Percentiles rank a stretch among this genome's conserved stretches.
Conservation (phyloP, 2,797 vertebrate genomes). For the Potorous gilbertii region DNA sequence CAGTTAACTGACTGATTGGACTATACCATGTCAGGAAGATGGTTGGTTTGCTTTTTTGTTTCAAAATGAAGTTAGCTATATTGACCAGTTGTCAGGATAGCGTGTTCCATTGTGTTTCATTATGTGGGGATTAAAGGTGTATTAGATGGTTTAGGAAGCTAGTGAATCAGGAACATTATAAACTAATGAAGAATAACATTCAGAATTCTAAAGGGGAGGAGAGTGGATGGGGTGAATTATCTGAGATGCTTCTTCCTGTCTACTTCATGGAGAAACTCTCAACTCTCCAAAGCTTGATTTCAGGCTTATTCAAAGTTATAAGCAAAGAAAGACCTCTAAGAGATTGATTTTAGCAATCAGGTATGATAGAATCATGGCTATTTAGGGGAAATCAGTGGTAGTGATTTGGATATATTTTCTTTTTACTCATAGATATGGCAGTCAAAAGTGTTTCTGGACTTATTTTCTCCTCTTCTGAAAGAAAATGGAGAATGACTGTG, state of each 20-base stretch:
- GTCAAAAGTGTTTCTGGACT: conserved; percentile 39
- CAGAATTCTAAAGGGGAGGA: conserved; percentile 29
- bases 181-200: conserved; percentile 43
- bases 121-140: conserved; percentile 63
- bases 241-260: conserved; percentile 24
- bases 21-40: conserved; percentile 60
- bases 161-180: conserved; percentile 36
- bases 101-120: not conserved
- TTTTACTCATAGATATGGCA: conserved; percentile 61
- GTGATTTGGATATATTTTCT: conserved; percentile 61
- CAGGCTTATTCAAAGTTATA: conserved; percentile 60
- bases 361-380: conserved; percentile 47
- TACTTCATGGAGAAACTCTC: conserved; percentile 5
- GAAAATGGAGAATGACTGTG: not conserved
- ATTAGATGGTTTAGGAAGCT: conserved; percentile 57
- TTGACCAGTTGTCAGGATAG: conserved; percentile 58
- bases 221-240: conserved; percentile 44
- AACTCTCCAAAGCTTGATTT: conserved; percentile 65
- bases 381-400: conserved; percentile 69
- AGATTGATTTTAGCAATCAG: conserved; percentile 72
- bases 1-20: conserved; percentile 45
- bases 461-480: conserved; percentile 35
- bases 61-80: conserved; percentile 51
- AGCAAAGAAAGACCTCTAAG: conserved; percentile 50
- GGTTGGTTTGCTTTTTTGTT: conserved; percentile 62